phyloP scores from a whole-genome alignment of 2,113 vertebrate genomes.

The Bungarus multicinctus region DNA sequence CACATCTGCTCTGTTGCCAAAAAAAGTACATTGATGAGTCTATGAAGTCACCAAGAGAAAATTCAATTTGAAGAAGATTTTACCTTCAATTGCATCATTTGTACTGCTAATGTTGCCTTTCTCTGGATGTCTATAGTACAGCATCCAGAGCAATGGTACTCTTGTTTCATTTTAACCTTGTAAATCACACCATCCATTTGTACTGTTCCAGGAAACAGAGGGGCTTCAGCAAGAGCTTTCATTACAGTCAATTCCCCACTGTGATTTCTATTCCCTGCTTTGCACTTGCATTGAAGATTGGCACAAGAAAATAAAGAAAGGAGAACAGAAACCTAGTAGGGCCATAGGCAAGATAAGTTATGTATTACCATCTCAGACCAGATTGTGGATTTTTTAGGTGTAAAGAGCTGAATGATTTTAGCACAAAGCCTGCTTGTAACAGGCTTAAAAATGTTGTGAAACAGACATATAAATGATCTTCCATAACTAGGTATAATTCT shows the following conservation, averaged over 20 bases:
- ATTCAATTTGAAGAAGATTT: background rate
- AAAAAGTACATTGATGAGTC: background rate
- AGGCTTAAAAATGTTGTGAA: background rate
- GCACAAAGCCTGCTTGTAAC: constrained; percentile 14
- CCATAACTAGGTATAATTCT: background rate
- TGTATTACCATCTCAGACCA: constrained; percentile 27
- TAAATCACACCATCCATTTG: constrained; percentile 58
- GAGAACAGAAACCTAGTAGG: constrained; percentile 24
- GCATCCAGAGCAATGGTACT: constrained; percentile 31
- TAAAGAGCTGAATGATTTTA: constrained; percentile 43
- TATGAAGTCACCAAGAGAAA: background rate
- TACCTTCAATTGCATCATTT: background rate
- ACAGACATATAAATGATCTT: background rate
- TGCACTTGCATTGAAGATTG: constrained; percentile 40
- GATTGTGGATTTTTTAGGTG: constrained; percentile 36
- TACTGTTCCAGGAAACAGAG: constrained; percentile 59
- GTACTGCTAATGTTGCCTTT: constrained; percentile 47
- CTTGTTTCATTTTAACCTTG: constrained; percentile 53
- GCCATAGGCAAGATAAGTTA: constrained; percentile 27
- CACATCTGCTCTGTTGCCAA: background rate
- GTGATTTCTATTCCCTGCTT: constrained; percentile 35
- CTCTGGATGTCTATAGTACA: constrained; percentile 41
- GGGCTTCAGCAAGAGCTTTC: constrained; percentile 43
- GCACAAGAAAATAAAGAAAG: constrained; percentile 36
- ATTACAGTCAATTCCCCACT: constrained; percentile 41